These are phyloP conservation scores for Cosmia pyralina DNA, from an alignment of 2,888 invertebrate genomes.

Conservation along the genomic window DNA sequence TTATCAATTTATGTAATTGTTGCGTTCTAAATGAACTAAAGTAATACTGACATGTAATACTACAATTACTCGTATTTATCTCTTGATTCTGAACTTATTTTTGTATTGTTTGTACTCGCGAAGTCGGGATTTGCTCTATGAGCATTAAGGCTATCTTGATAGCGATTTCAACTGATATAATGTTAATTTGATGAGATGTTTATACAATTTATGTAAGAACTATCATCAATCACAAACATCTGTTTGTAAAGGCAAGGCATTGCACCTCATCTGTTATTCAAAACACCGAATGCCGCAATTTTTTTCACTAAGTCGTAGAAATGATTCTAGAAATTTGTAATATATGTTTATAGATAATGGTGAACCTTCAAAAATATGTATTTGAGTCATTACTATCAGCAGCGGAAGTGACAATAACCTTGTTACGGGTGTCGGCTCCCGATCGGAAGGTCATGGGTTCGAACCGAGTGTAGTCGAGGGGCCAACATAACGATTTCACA, in stretches of 20 bases:
- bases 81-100: slow-evolving; percentile 8
- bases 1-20: slow-evolving; percentile 65
- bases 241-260: not conserved
- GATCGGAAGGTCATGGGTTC: slow-evolving; percentile 54
- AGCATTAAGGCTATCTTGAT: slow-evolving; percentile 39
- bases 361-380: slow-evolving; percentile 21
- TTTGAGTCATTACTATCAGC: slow-evolving; percentile 26
- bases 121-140: slow-evolving; percentile 30
- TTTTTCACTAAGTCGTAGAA: not conserved
- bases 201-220: slow-evolving; percentile 24
- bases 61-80: slow-evolving; percentile 36
- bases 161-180: not conserved
- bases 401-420: slow-evolving; percentile 64
- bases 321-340: not conserved
- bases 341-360: not conserved
- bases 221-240: not conserved
- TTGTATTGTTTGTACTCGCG: slow-evolving; percentile 19
- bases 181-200: slow-evolving; percentile 15
- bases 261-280: not conserved
- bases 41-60: slow-evolving; percentile 44
- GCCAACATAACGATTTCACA: slow-evolving; percentile 31
- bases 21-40: slow-evolving; percentile 51
- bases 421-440: slow-evolving; percentile 47
- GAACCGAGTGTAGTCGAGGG: slow-evolving; percentile 38
- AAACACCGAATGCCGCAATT: not conserved